Evolutionary conservation across 2,888 invertebrate genomes (phyloP).

Genomic region (Drosophila engyochracea): DNA sequence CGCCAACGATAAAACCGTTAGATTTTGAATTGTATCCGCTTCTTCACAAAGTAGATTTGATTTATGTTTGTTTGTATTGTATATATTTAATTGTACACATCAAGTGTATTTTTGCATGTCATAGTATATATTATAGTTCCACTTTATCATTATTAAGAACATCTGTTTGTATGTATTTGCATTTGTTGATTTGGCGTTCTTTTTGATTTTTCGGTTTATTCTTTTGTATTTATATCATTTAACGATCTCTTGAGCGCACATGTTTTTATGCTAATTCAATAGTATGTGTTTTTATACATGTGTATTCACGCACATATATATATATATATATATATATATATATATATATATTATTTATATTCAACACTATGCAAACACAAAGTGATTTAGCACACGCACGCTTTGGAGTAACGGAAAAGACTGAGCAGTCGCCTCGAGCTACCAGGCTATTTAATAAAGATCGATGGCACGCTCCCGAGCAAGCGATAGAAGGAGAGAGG

Average conservation of each 20-base stretch:
- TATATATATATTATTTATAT: constrained; percentile 19
- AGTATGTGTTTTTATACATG: background rate
- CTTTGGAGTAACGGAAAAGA: constrained; percentile 61
- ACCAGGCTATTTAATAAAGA: constrained; percentile 51
- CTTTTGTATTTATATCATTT: constrained; percentile 24
- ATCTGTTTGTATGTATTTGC: constrained; percentile 16
- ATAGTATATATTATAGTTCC: constrained; percentile 20
- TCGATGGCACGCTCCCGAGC: constrained; percentile 26
- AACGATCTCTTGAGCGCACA: constrained; percentile 39
- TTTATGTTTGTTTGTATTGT: constrained; percentile 8
- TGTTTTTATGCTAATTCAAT: constrained; percentile 36
- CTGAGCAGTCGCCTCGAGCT: constrained; percentile 42
- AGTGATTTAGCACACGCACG: constrained; percentile 41
- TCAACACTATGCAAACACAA: constrained; percentile 12
- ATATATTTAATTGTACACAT: constrained; percentile 2
- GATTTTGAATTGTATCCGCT: constrained; percentile 40
- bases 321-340: constrained; percentile 7
- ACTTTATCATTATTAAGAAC: constrained; percentile 40
- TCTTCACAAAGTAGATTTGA: constrained; percentile 20
- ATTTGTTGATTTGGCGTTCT: constrained; percentile 15
- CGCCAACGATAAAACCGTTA: constrained; percentile 33
- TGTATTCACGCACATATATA: constrained; percentile 1
- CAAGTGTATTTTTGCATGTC: constrained; percentile 7
- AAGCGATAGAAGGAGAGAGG: background rate
- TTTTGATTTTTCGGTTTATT: constrained; percentile 3